phyloP scores from a whole-genome alignment of 1,140 invertebrate species.

The Drosophila bocqueti region DNA sequence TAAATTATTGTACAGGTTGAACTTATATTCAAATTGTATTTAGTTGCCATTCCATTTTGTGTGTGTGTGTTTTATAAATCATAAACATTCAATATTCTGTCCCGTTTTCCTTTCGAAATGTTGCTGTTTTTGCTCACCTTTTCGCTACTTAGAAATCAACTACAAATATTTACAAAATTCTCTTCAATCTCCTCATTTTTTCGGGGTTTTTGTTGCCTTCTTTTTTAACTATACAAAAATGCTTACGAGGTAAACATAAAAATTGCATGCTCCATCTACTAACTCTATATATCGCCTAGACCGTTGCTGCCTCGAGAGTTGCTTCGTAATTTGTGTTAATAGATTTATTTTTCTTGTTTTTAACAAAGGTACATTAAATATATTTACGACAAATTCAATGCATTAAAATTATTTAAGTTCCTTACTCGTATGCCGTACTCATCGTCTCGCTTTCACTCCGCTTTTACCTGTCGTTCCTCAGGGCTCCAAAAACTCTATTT shows the following conservation, averaged over 20 bases:
- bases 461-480: conserved; percentile 42
- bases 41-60: conserved; percentile 73
- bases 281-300: conserved; percentile 36
- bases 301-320: conserved; percentile 41
- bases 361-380: conserved; percentile 85
- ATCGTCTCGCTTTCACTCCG: conserved; percentile 1
- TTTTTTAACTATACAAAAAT: conserved; percentile 77
- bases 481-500: conserved; percentile 21
- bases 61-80: conserved; percentile 53
- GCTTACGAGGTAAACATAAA: conserved; percentile 75
- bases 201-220: conserved; percentile 6
- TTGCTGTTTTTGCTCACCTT: conserved; percentile 37
- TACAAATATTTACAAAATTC: conserved; percentile 80
- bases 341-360: conserved; percentile 77
- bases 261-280: conserved; percentile 62
- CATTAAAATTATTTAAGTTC: conserved; percentile 81
- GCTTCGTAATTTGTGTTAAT: conserved; percentile 62
- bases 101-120: conserved; percentile 15
- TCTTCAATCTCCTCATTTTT: conserved; percentile 12
- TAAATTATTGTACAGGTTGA: conserved; percentile 84
- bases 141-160: conserved; percentile 83
- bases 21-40: conserved; percentile 84
- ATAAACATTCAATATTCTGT: conserved; percentile 72
- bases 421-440: conserved; percentile 20
- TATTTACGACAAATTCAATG: conserved; percentile 83